Evolutionary conservation across 2,113 vertebrate genomes (phyloP).

Genomic region (Cynocephalus volans): DNA sequence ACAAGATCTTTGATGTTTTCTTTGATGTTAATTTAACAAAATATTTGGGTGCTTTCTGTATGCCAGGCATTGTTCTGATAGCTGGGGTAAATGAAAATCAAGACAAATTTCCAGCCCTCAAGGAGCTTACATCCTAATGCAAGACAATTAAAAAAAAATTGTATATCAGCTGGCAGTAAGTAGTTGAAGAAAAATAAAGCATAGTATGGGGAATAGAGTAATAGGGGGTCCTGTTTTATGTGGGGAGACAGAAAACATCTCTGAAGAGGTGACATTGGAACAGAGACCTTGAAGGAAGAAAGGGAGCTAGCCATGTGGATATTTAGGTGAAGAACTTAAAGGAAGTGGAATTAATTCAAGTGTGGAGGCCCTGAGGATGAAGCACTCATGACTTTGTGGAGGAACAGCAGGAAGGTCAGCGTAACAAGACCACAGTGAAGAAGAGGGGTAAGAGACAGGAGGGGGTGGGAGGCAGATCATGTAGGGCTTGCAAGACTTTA

Average conservation of each 20-base stretch:
- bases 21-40: slow-evolving; percentile 64
- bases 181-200: slow-evolving; percentile 44
- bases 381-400: neutral
- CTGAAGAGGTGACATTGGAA: slow-evolving; percentile 7
- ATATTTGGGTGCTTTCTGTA: neutral
- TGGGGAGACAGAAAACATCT: slow-evolving; percentile 1
- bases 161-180: neutral
- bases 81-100: slow-evolving; percentile 16
- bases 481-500: neutral
- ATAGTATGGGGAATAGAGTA: neutral
- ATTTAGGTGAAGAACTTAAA: neutral
- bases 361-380: neutral
- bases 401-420: neutral
- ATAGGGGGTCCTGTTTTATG: slow-evolving; percentile 14
- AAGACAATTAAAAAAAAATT: slow-evolving; percentile 33
- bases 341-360: neutral
- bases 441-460: neutral
- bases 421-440: neutral
- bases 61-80: neutral
- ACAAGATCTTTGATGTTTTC: slow-evolving; percentile 29
- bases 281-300: neutral
- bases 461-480: neutral
- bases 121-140: slow-evolving; percentile 48
- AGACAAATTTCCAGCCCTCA: neutral
- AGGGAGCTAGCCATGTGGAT: neutral